A percentile compares a stretch with the other conserved stretches of the same genome.
phyloP scores from a whole-genome alignment of 2,797 vertebrate genomes.

The Echiichthys vipera region DNA sequence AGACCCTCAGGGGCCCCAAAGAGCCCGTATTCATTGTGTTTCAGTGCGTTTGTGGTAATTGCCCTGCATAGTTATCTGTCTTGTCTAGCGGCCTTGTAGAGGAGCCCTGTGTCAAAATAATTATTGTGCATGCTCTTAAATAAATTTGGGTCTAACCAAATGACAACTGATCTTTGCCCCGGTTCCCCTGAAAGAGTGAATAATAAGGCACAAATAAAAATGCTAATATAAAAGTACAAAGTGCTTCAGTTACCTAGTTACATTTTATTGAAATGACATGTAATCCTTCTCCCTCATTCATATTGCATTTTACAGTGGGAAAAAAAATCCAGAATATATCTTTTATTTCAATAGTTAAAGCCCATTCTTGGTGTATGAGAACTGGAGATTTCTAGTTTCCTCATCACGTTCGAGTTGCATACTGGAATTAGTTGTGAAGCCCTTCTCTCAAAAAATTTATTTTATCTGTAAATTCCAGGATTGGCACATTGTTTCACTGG shows the following conservation, averaged over 20 bases:
- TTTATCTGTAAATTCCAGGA: constrained; percentile 50
- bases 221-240: not conserved
- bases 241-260: not conserved
- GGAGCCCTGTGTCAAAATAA: too few relatives aligned
- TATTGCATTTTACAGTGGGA: too few relatives aligned
- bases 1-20: not conserved
- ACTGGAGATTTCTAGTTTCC: not conserved
- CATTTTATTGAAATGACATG: not conserved
- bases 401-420: not conserved
- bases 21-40: not conserved
- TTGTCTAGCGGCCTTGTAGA: not conserved
- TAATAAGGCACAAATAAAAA: not conserved
- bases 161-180: not conserved
- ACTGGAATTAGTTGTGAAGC: not conserved
- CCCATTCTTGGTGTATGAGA: not conserved
- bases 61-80: not conserved
- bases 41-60: not conserved
- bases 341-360: not conserved
- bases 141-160: not conserved
- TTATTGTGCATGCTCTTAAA: not conserved
- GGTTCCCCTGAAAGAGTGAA: not conserved
- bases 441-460: not conserved
- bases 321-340: not conserved
- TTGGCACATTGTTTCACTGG: constrained; percentile 25
- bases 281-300: not conserved